Conservation (phyloP, 30 jellyfish, hydroid and myxozoan species). For the Aurelia coerulea region DNA sequence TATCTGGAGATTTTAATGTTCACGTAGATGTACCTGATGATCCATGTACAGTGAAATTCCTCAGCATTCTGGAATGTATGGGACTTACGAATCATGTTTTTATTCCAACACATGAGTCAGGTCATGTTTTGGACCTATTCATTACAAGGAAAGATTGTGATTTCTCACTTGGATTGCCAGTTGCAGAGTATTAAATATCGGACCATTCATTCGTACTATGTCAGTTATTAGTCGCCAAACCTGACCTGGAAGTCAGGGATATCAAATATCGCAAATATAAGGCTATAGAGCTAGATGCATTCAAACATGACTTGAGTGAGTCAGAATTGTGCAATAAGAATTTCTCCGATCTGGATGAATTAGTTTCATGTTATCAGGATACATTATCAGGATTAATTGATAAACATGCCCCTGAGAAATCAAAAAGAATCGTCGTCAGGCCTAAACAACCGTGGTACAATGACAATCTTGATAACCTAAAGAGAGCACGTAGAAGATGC, state of each 20-base stretch:
- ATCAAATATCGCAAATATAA: conserved; percentile 17
- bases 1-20: conserved; percentile 43
- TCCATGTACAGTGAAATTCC: conserved; percentile 17
- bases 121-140: conserved; percentile 36
- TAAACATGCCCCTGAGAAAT: conserved; percentile 33
- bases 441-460: conserved; percentile 46
- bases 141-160: conserved; percentile 48
- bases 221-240: neutral
- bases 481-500: conserved; percentile 26
- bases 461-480: conserved; percentile 26
- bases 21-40: conserved; percentile 34
- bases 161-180: conserved; percentile 39
- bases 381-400: conserved; percentile 28
- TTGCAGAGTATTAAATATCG: conserved; percentile 35
- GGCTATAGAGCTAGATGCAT: conserved; percentile 28
- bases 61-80: conserved; percentile 9
- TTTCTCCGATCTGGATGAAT: conserved; percentile 8
- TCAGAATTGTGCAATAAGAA: neutral
- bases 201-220: conserved; percentile 34
- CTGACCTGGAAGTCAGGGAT: conserved; percentile 2
- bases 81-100: conserved; percentile 37
- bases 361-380: conserved; percentile 19
- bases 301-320: conserved; percentile 39
- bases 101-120: conserved; percentile 46
- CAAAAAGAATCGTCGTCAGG: conserved; percentile 21